phyloP scores from a whole-genome alignment of 30 jellyfish, hydroid and myxozoan genomes.

The Aurelia sp. region DNA sequence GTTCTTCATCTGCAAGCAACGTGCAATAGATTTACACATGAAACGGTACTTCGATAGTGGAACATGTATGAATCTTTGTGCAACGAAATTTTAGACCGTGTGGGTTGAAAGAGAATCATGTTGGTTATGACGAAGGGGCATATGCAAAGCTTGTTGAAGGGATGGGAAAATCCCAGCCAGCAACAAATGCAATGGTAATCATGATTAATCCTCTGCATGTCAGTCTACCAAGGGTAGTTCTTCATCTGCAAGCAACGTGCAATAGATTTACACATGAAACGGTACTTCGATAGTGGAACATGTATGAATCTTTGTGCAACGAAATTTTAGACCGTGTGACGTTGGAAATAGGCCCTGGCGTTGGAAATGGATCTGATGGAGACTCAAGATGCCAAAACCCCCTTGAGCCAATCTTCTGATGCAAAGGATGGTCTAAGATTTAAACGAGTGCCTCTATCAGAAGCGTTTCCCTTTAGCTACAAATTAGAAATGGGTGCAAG shows the following conservation, averaged over 20 bases:
- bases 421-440: not conserved
- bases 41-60: conserved; percentile 39
- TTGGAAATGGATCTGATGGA: conserved; percentile 49
- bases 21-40: conserved; percentile 33
- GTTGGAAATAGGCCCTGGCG: conserved; percentile 60
- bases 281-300: conserved; percentile 43
- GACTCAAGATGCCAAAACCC: conserved; percentile 37
- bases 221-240: conserved; percentile 30
- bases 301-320: conserved; percentile 23
- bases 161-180: conserved; percentile 22
- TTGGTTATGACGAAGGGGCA: conserved; percentile 49
- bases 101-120: too few species aligned
- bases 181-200: conserved; percentile 50
- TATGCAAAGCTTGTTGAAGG: conserved; percentile 21
- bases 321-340: conserved; percentile 22
- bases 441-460: conserved; percentile 28
- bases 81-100: conserved; percentile 14
- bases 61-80: conserved; percentile 6
- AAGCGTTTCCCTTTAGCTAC: conserved; percentile 36
- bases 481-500: conserved; percentile 23
- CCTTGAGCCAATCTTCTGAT: conserved; percentile 8
- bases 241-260: conserved; percentile 63
- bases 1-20: conserved; percentile 58
- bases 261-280: conserved; percentile 24
- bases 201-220: conserved; percentile 32